These are phyloP conservation scores for Epinephelus awoara DNA, from an alignment of 2,797 vertebrate species.

Conservation along the genomic window DNA sequence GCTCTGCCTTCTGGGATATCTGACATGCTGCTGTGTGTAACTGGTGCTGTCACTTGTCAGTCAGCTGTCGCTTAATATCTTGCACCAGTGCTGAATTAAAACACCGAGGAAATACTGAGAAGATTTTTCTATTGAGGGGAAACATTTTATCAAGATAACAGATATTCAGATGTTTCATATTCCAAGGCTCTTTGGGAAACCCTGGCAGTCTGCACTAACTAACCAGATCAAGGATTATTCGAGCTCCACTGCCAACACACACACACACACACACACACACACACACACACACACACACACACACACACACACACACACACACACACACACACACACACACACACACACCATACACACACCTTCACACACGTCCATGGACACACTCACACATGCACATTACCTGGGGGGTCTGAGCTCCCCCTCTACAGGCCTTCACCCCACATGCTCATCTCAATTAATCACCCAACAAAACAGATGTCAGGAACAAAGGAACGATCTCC, in stretches of 20 bases:
- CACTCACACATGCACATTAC: slow-evolving; percentile 63
- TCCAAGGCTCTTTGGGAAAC: slow-evolving; percentile 44
- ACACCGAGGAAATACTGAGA: slow-evolving; percentile 27
- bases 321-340: slow-evolving; percentile 40
- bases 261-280: slow-evolving; percentile 42
- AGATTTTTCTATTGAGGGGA: slow-evolving; percentile 10
- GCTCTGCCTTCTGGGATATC: slow-evolving; percentile 43
- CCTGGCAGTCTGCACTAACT: slow-evolving; percentile 64
- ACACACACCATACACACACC: slow-evolving; percentile 23
- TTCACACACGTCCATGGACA: slow-evolving; percentile 17
- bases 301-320: slow-evolving; percentile 21
- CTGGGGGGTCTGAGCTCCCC: slow-evolving; percentile 78
- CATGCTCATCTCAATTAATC: slow-evolving; percentile 86
- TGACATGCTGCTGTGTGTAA: slow-evolving; percentile 38
- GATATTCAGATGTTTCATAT: slow-evolving; percentile 56
- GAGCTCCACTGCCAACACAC: slow-evolving; percentile 47
- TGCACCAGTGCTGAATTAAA: slow-evolving; percentile 38
- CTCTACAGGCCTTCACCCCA: slow-evolving; percentile 78
- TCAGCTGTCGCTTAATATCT: slow-evolving; percentile 47
- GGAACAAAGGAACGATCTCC: slow-evolving; percentile 81
- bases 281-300: slow-evolving; percentile 35
- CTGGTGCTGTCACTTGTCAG: slow-evolving; percentile 46
- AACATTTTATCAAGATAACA: slow-evolving; percentile 53
- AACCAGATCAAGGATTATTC: slow-evolving; percentile 66
- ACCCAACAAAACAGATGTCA: slow-evolving; percentile 86